Evolutionary conservation across 2,113 vertebrate genomes (phyloP), one percentile per base, ranked within the genome.

Genomic region (Myodes glareolus): DNA sequence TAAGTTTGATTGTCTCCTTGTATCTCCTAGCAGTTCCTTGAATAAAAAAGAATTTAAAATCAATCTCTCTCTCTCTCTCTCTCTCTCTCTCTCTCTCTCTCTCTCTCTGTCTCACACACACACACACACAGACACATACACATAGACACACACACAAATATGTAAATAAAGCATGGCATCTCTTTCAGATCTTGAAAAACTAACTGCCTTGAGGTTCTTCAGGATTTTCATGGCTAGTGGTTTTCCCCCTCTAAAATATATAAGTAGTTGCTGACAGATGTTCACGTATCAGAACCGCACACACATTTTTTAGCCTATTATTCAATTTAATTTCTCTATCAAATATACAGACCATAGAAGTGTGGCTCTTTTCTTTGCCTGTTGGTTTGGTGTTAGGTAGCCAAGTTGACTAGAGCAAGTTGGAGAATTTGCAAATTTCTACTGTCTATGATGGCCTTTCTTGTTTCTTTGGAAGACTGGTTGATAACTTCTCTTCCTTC

Each of bases 1-100:
- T 23, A 91, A 96, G 90, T 90, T 90, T 82, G 58, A 65, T 92
- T 89, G 81, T 87, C 73, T 96, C 52, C 75, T 86, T 73, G 50
- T 61, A 88, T 96, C 27, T 88, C 39, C n/a, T 89, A 95, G 17
- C 7, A 92, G 90, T 92, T 33, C 17, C 47, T 33, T 63, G 45
- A 89, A 94, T 91, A 85, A 29, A 7, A 70, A 81, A 76, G 73
- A 45, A 50, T 7, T 16, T 61, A 87, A 91, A 77, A 70, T 36
- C 82, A 3, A 0, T 55, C 52, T 55, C 52, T 55, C 52, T 55
- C 52, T 55, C 52, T 16, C 52, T 16, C 52, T 16, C 52, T 50
- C 47, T 47, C 47, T 47, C 47, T 47, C 47, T 47, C 47, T 47
- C 47, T 47, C 47, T 47, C 50, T 50, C 50, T 50, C 10, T 50